Evolutionary conservation across 2,113 vertebrate genomes (phyloP), one percentile per base, ranked within the genome.

Genomic region (Pluvianellus socialis): DNA sequence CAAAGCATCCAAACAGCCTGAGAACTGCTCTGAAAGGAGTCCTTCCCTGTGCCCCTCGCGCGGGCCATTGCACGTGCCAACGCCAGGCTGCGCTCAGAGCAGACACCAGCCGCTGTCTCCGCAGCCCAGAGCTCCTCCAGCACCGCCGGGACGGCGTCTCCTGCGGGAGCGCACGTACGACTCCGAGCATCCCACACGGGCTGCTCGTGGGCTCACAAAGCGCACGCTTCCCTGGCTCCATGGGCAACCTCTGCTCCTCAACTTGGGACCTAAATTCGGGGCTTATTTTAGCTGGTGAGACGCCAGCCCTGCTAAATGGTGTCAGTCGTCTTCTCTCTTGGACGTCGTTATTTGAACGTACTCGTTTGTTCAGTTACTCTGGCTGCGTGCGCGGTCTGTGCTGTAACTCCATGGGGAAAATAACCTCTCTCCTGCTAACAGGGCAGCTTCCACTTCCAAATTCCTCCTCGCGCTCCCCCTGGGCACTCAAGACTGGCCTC

Each of bases 111-210:
- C 71, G 1, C 79, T 16, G 82, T 22, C 71, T 27, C 4, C 0
- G 8, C 63, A 42, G 26, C 6, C 32, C 5, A 15, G 61, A 50
- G 70, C 66, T 35, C 22, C 74, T n/a, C 44, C 68, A 21, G 85
- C 20, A 0, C 11, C 1, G 2, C n/a, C 0, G 0, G 84, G 45
- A 13, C 3, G 42, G 56, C 4, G 0, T 47, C 62, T 27, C 2
- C 13, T 33, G 55, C 7, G 0, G 26, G n/a, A 14, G 14, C 35
- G n/a, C 65, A 4, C 2, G 0, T 2, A 5, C 3, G 0, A 21
- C 47, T 0, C 2, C 0, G 4, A 9, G 13, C 61, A 82, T 24
- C 80, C 44, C 56, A 4, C 22, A 1, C 7, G 15, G 45, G 33
- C 84, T 12, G 42, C 61, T 40, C 35, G 0, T n/a, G 14, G 13